phyloP scores from a whole-genome alignment of 2,888 invertebrate species.

The Campoplex nolae region DNA sequence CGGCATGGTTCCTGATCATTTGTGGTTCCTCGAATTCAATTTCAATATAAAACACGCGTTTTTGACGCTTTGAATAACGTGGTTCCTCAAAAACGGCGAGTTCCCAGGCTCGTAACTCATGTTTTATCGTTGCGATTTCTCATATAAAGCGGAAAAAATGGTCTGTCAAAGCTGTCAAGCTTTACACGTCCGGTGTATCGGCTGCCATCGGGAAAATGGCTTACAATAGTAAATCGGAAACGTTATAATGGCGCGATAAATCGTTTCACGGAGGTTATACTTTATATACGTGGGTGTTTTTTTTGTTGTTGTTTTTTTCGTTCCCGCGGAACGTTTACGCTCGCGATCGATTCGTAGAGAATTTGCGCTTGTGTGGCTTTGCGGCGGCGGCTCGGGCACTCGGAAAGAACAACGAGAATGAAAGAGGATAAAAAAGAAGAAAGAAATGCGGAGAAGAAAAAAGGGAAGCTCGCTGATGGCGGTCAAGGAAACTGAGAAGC shows the following conservation, averaged over 20 bases:
- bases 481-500: constrained; percentile 59
- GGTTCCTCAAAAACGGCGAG: neutral
- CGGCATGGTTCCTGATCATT: too few relatives aligned
- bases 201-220: constrained; percentile 4
- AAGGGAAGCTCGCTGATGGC: constrained; percentile 37
- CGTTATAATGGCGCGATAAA: constrained; percentile 43
- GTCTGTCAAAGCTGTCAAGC: neutral
- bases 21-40: too few relatives aligned
- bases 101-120: neutral
- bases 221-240: constrained; percentile 23
- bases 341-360: constrained; percentile 29
- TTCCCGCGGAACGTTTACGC: constrained; percentile 22
- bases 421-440: constrained; percentile 12
- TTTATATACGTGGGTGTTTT: neutral
- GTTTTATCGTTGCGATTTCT: neutral
- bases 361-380: constrained; percentile 13
- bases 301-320: too few relatives aligned
- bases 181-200: neutral
- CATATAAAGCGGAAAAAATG: neutral
- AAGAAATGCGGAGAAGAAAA: neutral
- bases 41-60: too few relatives aligned
- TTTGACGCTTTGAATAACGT: too few relatives aligned
- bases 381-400: neutral
- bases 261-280: constrained; percentile 1
- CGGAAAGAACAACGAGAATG: constrained; percentile 3